Percentiles rank a stretch among this genome's conserved stretches.
phyloP scores from a whole-genome alignment of 1,140 invertebrate species.

The Camponotus floridanus region DNA sequence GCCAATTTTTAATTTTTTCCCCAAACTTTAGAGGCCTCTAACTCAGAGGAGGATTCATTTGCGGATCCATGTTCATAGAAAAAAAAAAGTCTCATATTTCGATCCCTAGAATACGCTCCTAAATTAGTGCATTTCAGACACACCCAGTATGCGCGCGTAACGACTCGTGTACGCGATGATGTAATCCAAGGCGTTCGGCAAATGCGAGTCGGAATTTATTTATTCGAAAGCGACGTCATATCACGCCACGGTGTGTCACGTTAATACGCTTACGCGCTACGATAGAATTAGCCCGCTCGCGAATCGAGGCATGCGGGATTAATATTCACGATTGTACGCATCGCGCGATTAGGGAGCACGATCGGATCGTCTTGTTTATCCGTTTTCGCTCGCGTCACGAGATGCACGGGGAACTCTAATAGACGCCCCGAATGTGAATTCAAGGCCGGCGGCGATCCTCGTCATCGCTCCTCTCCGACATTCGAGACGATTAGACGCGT shows the following conservation, averaged over 20 bases:
- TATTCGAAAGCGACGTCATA: not conserved
- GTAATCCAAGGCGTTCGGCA: not conserved
- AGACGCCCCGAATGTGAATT: slow-evolving; percentile 31
- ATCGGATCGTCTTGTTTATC: not conserved
- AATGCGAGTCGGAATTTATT: slow-evolving; percentile 34
- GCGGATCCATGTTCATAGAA: no score
- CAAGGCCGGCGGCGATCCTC: slow-evolving; percentile 44
- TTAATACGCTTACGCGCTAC: not conserved
- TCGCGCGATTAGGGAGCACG: not conserved
- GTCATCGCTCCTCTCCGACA: not conserved
- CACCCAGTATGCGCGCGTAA: no score
- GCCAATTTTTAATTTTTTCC: no score
- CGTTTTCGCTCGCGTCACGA: not conserved
- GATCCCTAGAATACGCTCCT: no score
- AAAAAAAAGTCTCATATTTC: no score
- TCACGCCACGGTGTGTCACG: not conserved
- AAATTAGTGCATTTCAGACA: no score
- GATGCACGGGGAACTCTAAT: not conserved
- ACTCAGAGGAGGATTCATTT: no score
- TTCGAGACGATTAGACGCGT: not conserved
- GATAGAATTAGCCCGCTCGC: not conserved
- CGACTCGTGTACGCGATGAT: slow-evolving; percentile 7
- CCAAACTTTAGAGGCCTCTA: no score
- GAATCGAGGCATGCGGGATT: not conserved
- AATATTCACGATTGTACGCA: not conserved